Evolutionary conservation across 1,140 invertebrate genomes (phyloP).

Genomic region (Theocolax elegans): DNA sequence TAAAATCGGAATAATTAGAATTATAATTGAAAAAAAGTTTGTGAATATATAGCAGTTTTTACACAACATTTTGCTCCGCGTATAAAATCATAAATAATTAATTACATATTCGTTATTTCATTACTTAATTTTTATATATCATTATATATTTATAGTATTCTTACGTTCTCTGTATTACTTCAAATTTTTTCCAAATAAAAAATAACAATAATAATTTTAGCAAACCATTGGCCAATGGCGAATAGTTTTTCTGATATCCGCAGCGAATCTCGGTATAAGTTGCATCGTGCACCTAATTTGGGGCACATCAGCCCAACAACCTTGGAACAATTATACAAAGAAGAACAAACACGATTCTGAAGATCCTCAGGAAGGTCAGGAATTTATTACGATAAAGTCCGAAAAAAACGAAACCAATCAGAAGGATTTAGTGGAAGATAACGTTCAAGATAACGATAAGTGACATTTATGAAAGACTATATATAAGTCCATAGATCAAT

Average conservation of each 20-base stretch:
- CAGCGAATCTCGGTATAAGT: constrained; percentile 67
- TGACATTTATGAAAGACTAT: background rate
- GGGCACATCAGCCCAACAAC: constrained; percentile 71
- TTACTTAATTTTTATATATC: background rate
- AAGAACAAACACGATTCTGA: constrained; percentile 37
- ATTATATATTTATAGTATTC: background rate
- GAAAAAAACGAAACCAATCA: background rate
- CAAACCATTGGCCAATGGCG: constrained; percentile 77
- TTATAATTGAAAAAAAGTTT: too few species aligned
- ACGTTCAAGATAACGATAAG: background rate
- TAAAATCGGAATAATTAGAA: too few species aligned
- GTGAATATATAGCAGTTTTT: too few species aligned
- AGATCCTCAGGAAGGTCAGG: constrained; percentile 21
- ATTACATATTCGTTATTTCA: background rate
- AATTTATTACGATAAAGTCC: background rate
- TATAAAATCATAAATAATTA: too few species aligned
- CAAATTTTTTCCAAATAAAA: background rate
- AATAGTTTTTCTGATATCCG: constrained; percentile 72
- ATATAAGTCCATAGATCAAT: too few species aligned
- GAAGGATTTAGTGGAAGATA: background rate
- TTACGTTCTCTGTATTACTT: background rate
- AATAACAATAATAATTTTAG: constrained; percentile 57
- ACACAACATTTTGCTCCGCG: too few species aligned
- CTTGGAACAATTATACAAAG: constrained; percentile 70
- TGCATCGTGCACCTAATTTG: constrained; percentile 70